Conservation (phyloP, 1,140 invertebrate species). For the Lordiphosa collinella region DNA sequence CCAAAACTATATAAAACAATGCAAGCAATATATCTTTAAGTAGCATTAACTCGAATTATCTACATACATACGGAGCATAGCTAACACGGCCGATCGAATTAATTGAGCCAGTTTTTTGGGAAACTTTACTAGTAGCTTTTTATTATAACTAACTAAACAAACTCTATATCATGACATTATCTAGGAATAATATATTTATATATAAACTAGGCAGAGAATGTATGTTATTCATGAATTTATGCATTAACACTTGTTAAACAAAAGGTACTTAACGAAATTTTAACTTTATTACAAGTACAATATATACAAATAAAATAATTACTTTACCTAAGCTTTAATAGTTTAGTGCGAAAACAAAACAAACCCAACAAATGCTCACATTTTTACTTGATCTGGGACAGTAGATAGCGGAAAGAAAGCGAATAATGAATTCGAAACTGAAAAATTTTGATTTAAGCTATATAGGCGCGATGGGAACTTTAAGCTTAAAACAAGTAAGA, state of each 20-base stretch:
- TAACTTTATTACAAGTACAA: slow-evolving; percentile 69
- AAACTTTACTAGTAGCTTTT: slow-evolving; percentile 56
- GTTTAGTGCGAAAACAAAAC: slow-evolving; percentile 54
- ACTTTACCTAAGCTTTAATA: slow-evolving; percentile 74
- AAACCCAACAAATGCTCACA: background rate
- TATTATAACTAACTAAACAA: slow-evolving; percentile 38
- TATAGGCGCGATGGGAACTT: too few species aligned
- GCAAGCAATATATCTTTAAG: slow-evolving; percentile 40
- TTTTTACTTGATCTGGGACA: background rate
- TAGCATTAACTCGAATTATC: slow-evolving; percentile 22
- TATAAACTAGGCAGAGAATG: background rate
- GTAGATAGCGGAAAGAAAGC: too few species aligned
- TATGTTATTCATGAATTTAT: slow-evolving; percentile 38
- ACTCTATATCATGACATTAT: slow-evolving; percentile 63
- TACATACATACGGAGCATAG: slow-evolving; percentile 11
- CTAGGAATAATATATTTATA: slow-evolving; percentile 31
- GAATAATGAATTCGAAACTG: too few species aligned
- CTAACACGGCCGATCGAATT: slow-evolving; percentile 9
- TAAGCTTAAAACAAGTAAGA: too few species aligned
- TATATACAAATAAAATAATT: slow-evolving; percentile 39
- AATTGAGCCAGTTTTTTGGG: slow-evolving; percentile 36
- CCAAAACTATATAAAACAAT: slow-evolving; percentile 33
- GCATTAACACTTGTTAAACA: slow-evolving; percentile 66
- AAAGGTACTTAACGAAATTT: slow-evolving; percentile 72
- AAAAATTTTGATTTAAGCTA: too few species aligned